Base-by-base conservation (phyloP, 2,797 vertebrate genomes). In the Takifugu rubripes region DNA sequence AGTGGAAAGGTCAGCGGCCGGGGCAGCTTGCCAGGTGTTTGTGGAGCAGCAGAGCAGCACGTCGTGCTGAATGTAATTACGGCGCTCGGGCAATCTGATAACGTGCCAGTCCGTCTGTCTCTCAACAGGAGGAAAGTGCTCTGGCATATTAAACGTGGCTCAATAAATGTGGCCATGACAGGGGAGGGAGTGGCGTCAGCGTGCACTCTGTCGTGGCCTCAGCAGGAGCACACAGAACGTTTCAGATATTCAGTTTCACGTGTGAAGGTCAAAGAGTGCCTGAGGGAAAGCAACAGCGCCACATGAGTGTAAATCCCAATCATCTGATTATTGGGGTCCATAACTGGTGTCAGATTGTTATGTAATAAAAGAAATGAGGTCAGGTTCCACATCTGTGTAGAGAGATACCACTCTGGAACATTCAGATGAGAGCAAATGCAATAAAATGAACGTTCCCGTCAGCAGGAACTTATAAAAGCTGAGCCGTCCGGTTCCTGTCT, bases 31-130 rank as follows among this genome's bases (percentile, higher is more conserved):
- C 79, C 87, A 85, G 85, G 85, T 88, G 84, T 83, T 78, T 81
- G 82, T 60, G 60, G 77, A 76, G 69, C 78, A 82, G 72, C 70
- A 72, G 77, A 84, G 71, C 79, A 66, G 74, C 61, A 67, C 51
- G 15, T 54, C 59, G 71, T 46, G 9, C 33, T 79, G 82, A 88
- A 85, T 85, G 86, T 90, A 89, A 89, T 90, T 88, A 90, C 54
- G 61, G 68, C 55, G 69, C 80, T 74, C 78, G 66, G 81, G 81
- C 79, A 59, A 86, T 87, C 84, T 80, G 81, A 88, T 89, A 87
- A 88, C 79, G 77, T 77, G 83, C 78, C 82, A 77, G 73, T 84
- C 81, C 55, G 68, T 84, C 81, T 57, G 68, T 84, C 86, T 84
- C 79, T 88, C 85, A 81, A 72, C 84, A 60, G 62, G 5, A 16